Evolutionary conservation across 2,797 vertebrate genomes (phyloP), one percentile per base, ranked within the genome.

Genomic region (Sebastolobus alascanus): DNA sequence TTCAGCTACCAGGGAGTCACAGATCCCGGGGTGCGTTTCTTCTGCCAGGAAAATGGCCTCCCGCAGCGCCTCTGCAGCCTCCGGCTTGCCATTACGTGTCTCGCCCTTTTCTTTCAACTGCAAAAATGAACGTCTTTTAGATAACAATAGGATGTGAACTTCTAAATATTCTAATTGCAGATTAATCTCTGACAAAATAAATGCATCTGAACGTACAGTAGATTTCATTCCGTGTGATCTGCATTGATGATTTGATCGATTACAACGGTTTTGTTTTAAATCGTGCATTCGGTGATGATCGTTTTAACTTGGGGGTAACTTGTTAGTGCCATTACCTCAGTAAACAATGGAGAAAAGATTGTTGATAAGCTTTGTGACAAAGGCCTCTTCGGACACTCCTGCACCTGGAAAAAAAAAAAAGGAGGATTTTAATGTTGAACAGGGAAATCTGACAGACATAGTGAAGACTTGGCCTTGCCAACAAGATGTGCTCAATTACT

Each of bases 261-360:
- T n/a, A 35, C 12, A 56, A 65, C 11, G 12, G 27, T 68, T 74
- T n/a, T 40, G 20, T 52, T 52, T 22, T 33, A 43, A 52, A 60
- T 16, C 3, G 58, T 35, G n/a, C 16, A 71, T 50, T 37, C 1
- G 35, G 35, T 22, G 16, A 66, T 6, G 27, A 59, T 29, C 16
- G 14, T 69, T 59, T 66, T 61, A 55, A 74, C 38, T 33, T 64
- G 12, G 12, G 12, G 22, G n/a, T 66, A 73, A 66, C 0, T 14
- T 25, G 18, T 56, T 27, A 5, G 64, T 38, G 58, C 8, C 65
- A 90, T 96, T 95, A 99, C 99, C 97, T 99, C 98, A 71, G 95
- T 94, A 96, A 99, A 99, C 82, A 99, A 84, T 38, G 98, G 98
- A 37, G 97, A 95, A 90, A 99, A 97, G 93, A 99, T 96, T 55